Evolutionary conservation across 2,113 vertebrate genomes (phyloP), one percentile per base, ranked within the genome.

Genomic region (Vanacampus margaritifer): DNA sequence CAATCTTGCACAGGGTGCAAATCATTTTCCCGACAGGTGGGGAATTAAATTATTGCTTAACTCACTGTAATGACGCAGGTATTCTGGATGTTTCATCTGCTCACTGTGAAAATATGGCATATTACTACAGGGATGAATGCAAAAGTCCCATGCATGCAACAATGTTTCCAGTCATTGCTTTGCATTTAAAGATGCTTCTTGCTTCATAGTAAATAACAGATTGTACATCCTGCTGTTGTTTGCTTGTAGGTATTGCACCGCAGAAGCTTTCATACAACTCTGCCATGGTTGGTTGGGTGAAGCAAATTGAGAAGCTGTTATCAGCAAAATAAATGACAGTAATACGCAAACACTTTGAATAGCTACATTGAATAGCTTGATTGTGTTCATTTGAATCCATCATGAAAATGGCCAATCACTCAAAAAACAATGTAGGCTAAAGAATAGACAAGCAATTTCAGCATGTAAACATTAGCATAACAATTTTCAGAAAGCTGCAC

Each of bases 321-420:
- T 21, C 57, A 37, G 32, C 32, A 59, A 36, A 12, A 32, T 32
- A 32, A 57, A 57, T 19, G 0, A 35, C 13, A 16, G 28, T 59
- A 59, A 59, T 59, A 59, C 32, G n/a, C 57, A 1, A 37, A 36
- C 21, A 21, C 19, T 37, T 37, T 59, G 56, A 59, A 58, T 58
- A 17, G 57, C 57, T 59, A 1, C 35, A 2, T 32, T 13, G 56
- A n/a, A 35, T 8, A 9, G 17, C 17, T n/a, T 36, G 11, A 23
- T 61, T 61, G 36, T 61, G 36, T 61, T 61, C 35, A 61, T 39
- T 36, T 39, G 35, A 37, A 61, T 39, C 10, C 11, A 23, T 61
- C 21, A 39, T 23, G 36, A 23, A 37, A 61, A 61, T 39, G 58
- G 36, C 10, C 36, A 23, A 23, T 4, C 19, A 35, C 35, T 37